These are phyloP conservation scores for Chymomyza procnemis DNA, from an alignment of 2,888 invertebrate genomes.

Conservation along the genomic window DNA sequence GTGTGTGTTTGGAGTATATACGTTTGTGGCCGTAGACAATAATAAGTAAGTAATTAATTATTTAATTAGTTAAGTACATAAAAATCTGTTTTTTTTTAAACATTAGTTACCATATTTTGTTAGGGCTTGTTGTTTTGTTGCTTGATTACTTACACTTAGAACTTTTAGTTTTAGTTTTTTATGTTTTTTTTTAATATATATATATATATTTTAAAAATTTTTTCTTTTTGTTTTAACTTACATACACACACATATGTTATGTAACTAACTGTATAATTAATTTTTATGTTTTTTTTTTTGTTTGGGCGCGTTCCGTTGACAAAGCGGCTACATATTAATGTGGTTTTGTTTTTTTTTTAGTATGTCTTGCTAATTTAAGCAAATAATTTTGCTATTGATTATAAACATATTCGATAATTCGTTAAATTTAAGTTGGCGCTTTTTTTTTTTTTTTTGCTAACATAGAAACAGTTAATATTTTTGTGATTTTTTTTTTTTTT, in stretches of 20 bases:
- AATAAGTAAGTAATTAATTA: slow-evolving; percentile 33
- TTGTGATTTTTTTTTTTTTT: slow-evolving; percentile 20
- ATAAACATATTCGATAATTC: not conserved
- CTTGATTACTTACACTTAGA: not conserved
- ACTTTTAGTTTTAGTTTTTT: not conserved
- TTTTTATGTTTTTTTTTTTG: slow-evolving; percentile 9
- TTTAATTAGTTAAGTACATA: slow-evolving; percentile 15
- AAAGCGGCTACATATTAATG: slow-evolving; percentile 57
- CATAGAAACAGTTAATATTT: slow-evolving; percentile 14
- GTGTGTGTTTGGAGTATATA: slow-evolving; percentile 1
- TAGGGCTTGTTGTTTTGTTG: not conserved
- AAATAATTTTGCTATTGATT: slow-evolving; percentile 10
- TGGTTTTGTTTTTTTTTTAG: slow-evolving; percentile 8
- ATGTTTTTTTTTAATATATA: not conserved
- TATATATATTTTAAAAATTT: not conserved
- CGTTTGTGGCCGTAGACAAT: slow-evolving; percentile 32
- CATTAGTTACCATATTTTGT: slow-evolving; percentile 25
- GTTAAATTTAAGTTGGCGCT: not conserved
- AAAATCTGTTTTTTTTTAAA: slow-evolving; percentile 5
- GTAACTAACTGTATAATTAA: not conserved
- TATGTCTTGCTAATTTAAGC: slow-evolving; percentile 7
- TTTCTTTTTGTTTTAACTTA: not conserved
- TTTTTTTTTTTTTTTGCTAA: too few relatives aligned
- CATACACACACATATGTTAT: not conserved
- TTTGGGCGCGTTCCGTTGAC: slow-evolving; percentile 60